Evolutionary conservation across 1,140 invertebrate genomes (phyloP).

Genomic region (Drosophila jambulina): DNA sequence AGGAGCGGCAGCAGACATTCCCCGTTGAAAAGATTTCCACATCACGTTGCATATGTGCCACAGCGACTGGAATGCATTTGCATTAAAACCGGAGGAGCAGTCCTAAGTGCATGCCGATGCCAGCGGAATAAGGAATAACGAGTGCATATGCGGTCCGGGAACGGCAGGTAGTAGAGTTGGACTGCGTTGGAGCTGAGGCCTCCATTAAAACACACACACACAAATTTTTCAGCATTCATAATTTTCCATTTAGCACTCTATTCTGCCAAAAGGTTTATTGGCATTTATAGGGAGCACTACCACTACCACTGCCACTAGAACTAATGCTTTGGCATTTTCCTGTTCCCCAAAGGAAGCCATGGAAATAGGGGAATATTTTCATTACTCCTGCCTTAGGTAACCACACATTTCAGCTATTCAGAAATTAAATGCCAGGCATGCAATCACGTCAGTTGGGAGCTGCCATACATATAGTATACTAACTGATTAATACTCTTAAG

Average conservation of each 20-base stretch:
- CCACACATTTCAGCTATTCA: conserved; percentile 4
- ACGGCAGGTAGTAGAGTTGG: conserved; percentile 1
- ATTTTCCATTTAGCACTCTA: conserved; percentile 38
- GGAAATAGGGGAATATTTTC: conserved; percentile 6
- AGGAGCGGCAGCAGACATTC: conserved; percentile 24
- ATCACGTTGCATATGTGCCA: conserved; percentile 46
- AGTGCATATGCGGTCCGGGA: conserved; percentile 4
- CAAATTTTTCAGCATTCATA: conserved; percentile 28
- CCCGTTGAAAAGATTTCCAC: conserved; percentile 38
- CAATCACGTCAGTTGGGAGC: neutral
- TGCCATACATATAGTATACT: neutral
- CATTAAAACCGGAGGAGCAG: conserved; percentile 17
- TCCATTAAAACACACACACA: conserved; percentile 7
- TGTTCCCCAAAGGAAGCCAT: neutral
- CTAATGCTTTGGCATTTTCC: neutral
- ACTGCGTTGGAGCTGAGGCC: neutral
- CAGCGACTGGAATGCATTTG: conserved; percentile 35
- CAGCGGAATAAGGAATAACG: conserved; percentile 40
- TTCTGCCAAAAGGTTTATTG: conserved; percentile 53
- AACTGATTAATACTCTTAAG: neutral
- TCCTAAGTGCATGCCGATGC: conserved; percentile 40
- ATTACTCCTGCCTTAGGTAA: conserved; percentile 5
- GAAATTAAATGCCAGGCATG: neutral
- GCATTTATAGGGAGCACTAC: conserved; percentile 8
- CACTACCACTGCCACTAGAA: neutral